These are phyloP conservation scores for Cistogaster globosa DNA, from an alignment of 2,888 invertebrate genomes.

Conservation along the genomic window DNA sequence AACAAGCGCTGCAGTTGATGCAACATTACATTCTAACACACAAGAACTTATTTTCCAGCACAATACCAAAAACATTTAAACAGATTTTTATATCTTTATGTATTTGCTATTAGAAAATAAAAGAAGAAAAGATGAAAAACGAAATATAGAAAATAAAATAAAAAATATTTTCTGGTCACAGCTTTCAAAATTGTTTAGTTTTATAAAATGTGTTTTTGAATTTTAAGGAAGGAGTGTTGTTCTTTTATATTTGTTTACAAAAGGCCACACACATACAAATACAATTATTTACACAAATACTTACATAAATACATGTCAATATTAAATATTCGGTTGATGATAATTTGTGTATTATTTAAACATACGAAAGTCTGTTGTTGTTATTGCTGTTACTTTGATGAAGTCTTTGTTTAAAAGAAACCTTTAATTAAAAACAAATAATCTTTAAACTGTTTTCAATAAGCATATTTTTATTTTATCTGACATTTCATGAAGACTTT, in stretches of 20 bases:
- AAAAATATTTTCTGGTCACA: conserved; percentile 38
- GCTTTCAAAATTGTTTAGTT: conserved; percentile 39
- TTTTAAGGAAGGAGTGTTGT: background rate
- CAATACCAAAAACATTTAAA: background rate
- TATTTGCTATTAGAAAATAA: conserved; percentile 15
- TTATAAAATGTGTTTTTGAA: conserved; percentile 18
- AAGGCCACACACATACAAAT: conserved; percentile 9
- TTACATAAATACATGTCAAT: background rate
- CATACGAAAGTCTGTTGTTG: background rate
- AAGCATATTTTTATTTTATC: too few species aligned
- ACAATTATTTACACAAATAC: conserved; percentile 9
- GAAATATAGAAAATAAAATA: conserved; percentile 48
- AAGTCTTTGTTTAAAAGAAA: background rate
- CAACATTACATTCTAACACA: background rate
- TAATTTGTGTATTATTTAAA: conserved; percentile 39
- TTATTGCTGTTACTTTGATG: conserved; percentile 12
- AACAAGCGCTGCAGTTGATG: conserved; percentile 21
- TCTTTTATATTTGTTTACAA: conserved; percentile 21
- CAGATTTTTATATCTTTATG: background rate
- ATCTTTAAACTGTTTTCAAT: background rate
- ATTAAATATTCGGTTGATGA: conserved; percentile 11
- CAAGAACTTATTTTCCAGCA: background rate
- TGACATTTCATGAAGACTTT: too few species aligned
- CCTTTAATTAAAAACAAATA: background rate
- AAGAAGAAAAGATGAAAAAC: background rate